Evolutionary conservation across 1,140 invertebrate species (phyloP), one percentile per base, ranked within the genome.

Genomic region (Meloidogyne chitwoodi): DNA sequence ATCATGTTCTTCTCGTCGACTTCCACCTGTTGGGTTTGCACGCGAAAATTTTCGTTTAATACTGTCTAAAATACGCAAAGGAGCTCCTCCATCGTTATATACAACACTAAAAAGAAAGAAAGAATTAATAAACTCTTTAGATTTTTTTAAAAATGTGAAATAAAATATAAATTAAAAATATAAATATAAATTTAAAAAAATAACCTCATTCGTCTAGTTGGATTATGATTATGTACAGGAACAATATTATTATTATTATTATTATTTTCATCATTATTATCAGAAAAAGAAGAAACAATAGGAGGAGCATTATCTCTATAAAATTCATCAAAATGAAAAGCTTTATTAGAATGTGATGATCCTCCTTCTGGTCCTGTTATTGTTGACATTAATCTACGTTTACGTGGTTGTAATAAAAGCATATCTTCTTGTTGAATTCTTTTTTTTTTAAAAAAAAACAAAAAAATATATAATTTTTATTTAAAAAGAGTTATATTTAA

Each of bases 351-450:
- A 62, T 34, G 29, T 22, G 48, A 6, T 75, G 6, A n/a, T 11
- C 56, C 44, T 27, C 22, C 67, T 27, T 38, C 66, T 63, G 73
- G 44, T 16, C 22, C 41, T 6, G 62, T 75, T 22, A 16, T 67
- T 14, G 79, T 84, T 27, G 80, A 81, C 81, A 82, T 82, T 24
- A 82, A 65, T 16, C 81, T 68, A 8, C 74, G 78, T 29, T 78
- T 26, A 5, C 81, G 73, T 8, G 81, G 81, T 44, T 83, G 79
- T 38, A 84, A 34, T 34, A 82, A 41, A 24, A 82, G 41, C 19
- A 79, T 79, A 34, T 82, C 81, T 68, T 82, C 82, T 31, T 76
- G 80, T 24, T 56, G 24, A 24, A 48, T 76, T 41, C 71, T 80
- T 38, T 38, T 31, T n/a, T n/a, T n/a, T n/a, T n/a, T n/a, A n/a